Evolutionary conservation across 2,113 vertebrate species (phyloP), one percentile per base, ranked within the genome.

Genomic region (Ovis canadensis): DNA sequence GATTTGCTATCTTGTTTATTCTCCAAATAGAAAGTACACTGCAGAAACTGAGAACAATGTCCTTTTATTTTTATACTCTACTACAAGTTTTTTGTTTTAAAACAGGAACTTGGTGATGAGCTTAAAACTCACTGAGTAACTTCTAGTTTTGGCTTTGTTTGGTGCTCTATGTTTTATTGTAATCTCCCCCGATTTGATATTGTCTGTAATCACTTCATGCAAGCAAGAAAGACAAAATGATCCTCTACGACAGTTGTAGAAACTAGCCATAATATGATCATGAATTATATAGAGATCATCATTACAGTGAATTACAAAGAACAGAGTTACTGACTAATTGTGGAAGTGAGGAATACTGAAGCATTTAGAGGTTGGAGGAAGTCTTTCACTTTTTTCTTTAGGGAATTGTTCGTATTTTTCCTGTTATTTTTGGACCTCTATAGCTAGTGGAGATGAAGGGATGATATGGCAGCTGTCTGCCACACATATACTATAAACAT

Each of bases 121-220:
- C 3, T 67, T 90, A 88, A 96, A 96, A 78, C 40, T 45, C 55
- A 57, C 36, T 97, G 29, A 83, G 33, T 83, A 67, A 71, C 55
- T 93, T 25, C 45, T 60, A 87, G 71, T 50, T 83, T 92, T n/a
- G 43, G 36, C 90, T 97, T 96, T 71, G 13, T 92, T 25, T 95
- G 36, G 64, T 81, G 52, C 2, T 78, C n/a, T 91, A 29, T 19
- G 84, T 91, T 93, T 94, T 93, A 87, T 94, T 90, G n/a, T 96
- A 84, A 40, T 93, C 13, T 91, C 31, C 15, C 31, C 94, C 31
- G 1, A 83, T 27, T 83, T 52, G 77, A 50, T 94, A 97, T 91
- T 96, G 86, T 91, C 29, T 94, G 25, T 74, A 85, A 21, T 84
- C 40, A 85, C 10, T 80, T 91, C 36, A 15, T 45, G 9, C 31